These are phyloP conservation scores for Desmophyllum pertusum DNA, from an alignment of 92 coral and sea anemone species.

Conservation along the genomic window DNA sequence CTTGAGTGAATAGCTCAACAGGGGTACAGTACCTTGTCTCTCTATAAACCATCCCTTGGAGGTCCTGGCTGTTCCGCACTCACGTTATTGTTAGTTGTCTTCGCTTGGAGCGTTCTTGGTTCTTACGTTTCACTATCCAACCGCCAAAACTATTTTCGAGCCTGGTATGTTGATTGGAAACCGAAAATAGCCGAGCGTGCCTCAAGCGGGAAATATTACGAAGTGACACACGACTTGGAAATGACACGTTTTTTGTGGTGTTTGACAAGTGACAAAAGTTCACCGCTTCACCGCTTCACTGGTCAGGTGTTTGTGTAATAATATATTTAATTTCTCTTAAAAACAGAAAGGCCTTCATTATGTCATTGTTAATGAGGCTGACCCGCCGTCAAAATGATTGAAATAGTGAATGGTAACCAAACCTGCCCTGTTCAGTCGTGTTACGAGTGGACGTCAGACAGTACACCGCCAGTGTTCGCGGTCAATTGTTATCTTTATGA, in stretches of 20 bases:
- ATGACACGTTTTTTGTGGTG: slow-evolving; percentile 29
- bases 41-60: background rate
- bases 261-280: slow-evolving; percentile 26
- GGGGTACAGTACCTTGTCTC: background rate
- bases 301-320: slow-evolving; percentile 26
- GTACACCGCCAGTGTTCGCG: background rate
- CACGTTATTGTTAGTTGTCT: background rate
- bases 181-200: slow-evolving; percentile 21
- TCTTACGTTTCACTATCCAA: slow-evolving; percentile 13
- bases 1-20: background rate
- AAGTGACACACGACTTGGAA: slow-evolving; percentile 23
- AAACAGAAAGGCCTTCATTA: slow-evolving; percentile 7
- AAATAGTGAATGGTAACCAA: background rate
- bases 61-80: background rate
- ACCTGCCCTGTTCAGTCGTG: slow-evolving; percentile 3
- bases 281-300: slow-evolving; percentile 30
- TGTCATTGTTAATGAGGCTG: slow-evolving; percentile 20
- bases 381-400: background rate
- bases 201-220: background rate
- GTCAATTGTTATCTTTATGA: slow-evolving; percentile 25
- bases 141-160: slow-evolving; percentile 6
- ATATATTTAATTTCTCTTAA: slow-evolving; percentile 35
- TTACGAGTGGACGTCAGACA: background rate
- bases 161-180: slow-evolving; percentile 30
- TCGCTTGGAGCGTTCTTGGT: background rate